Base-by-base conservation (phyloP, 2,797 vertebrate species). In the Triplophysa bombifrons region DNA sequence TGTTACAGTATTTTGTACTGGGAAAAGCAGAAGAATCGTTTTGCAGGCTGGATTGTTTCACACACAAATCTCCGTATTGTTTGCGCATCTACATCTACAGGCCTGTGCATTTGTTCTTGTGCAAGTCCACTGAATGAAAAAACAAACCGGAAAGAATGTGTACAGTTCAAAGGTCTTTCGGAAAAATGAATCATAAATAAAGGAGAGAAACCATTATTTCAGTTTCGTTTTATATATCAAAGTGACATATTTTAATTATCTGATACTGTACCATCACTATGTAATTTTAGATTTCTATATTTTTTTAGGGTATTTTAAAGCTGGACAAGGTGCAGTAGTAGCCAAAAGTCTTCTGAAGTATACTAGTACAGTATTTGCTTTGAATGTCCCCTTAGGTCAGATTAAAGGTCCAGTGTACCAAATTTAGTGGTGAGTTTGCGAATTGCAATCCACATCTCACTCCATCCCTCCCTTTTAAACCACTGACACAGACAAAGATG, bases 51-150 rank as follows among this genome's bases (percentile, higher is more conserved):
- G 2, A 63, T 63, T 70, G 44, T 71, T 63, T 78, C 11, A 8
- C 66, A 69, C 58, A 78, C 48, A 38, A 53, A 70, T 61, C 41
- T 69, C 50, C 7, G 25, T 14, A 34, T 22, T 60, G 65, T 22
- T 19, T 50, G 9, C 9, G 30, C 19, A 50, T 71, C n/a, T 78
- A n/a, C 20, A 0, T 63, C n/a, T 34, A 5, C 25, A 55, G 27
- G 55, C 27, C 19, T 38, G 55, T 51, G 44, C 7, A 14, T 50
- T 69, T 25, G 2, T 16, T 58, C 4, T 60, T 44, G 48, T 61
- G 12, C 14, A 38, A 17, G 1, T 64, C 17, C 30, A 64, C 17
- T 34, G 16, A 64, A 19, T 64, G 8, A 19, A 25, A 63, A 30
- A 13, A 38, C 7, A 38, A 20, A 16, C 22, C 19, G 1, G 0